Evolutionary conservation across 1,140 invertebrate species (phyloP), one percentile per base, ranked within the genome.

Genomic region (Spodoptera litura): DNA sequence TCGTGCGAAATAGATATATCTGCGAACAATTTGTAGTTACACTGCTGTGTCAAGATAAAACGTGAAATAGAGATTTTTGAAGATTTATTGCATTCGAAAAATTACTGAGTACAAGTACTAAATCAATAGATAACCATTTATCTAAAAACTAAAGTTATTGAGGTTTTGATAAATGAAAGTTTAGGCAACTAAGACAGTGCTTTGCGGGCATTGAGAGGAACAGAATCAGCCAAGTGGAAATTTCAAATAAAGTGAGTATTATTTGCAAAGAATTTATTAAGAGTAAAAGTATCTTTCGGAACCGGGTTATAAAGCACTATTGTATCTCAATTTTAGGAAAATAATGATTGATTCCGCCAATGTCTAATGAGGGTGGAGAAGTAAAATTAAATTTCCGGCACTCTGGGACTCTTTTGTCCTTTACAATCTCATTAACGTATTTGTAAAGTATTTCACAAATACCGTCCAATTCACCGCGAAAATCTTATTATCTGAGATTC

Each of bases 401-500:
- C 72, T 79, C 79, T 20, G 80, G 78, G 80, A 80, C 80, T 85
- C 87, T 82, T 87, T 88, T 88, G 87, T 88, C 85, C 85, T 80
- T 82, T 78, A 84, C 86, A 87, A 88, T 87, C 81, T 82, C 80
- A 85, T 87, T 88, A 85, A 83, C 77, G 80, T n/a, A n/a, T n/a
- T n/a, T n/a, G n/a, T 84, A 75, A 81, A 81, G 85, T 83, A 85
- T 83, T 81, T 83, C 85, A 85, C 81, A 87, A 83, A 81, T 81
- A 82, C 71, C 81, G 78, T 62, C 78, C 72, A 81, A 83, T 82
- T 85, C 70, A 80, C 81, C 78, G 79, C 79, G 76, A 78, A 83
- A 84, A 82, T 83, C 84, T 86, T 84, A 82, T 86, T 86, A 86
- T 81, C 72, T 79, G 56, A 80, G 75, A 85, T 81, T 83, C 64